A percentile compares a stretch with the other conserved stretches of the same genome.
Evolutionary conservation across 1,140 invertebrate species (phyloP).

Genomic region (Drosophila dunni): DNA sequence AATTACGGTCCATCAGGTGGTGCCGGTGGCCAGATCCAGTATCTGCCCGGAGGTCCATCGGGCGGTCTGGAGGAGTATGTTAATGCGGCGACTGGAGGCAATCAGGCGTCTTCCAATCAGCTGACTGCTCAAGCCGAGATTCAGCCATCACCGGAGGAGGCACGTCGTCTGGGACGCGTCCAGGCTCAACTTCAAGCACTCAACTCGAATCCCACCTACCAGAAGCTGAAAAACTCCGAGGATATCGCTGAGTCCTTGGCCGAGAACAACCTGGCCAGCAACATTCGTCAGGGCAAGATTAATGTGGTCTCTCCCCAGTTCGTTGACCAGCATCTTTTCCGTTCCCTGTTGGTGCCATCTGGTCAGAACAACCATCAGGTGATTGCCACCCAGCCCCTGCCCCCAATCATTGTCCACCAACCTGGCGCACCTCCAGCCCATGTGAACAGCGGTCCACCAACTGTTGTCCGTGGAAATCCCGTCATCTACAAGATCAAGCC

Average conservation of each 20-base stretch:
- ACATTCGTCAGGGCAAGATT: slow-evolving; percentile 81
- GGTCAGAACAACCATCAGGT: slow-evolving; percentile 80
- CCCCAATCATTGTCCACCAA: slow-evolving; percentile 80
- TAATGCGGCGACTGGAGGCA: slow-evolving; percentile 69
- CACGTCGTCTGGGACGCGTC: slow-evolving; percentile 68
- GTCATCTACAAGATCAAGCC: slow-evolving; percentile 83
- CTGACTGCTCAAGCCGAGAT: slow-evolving; percentile 74
- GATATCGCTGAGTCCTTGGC: slow-evolving; percentile 79
- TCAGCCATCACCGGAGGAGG: slow-evolving; percentile 65
- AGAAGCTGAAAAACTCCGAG: slow-evolving; percentile 80
- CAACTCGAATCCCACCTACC: slow-evolving; percentile 73
- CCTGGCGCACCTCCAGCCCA: slow-evolving; percentile 74
- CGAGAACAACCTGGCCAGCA: slow-evolving; percentile 72
- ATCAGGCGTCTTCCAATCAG: slow-evolving; percentile 62
- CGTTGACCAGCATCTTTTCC: slow-evolving; percentile 78
- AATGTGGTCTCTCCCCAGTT: slow-evolving; percentile 79
- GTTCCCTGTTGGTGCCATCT: slow-evolving; percentile 76
- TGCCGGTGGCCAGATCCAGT: slow-evolving; percentile 35
- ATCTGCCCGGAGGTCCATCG: slow-evolving; percentile 57
- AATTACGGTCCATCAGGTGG: slow-evolving; percentile 60
- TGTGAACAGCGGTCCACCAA: slow-evolving; percentile 78
- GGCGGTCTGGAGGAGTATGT: slow-evolving; percentile 75
- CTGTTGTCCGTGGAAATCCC: slow-evolving; percentile 78
- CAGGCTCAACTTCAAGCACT: slow-evolving; percentile 77
- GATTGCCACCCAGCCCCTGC: slow-evolving; percentile 79